phyloP scores from a whole-genome alignment of 2,888 invertebrate species.

The Hypomecis punctinalis region DNA sequence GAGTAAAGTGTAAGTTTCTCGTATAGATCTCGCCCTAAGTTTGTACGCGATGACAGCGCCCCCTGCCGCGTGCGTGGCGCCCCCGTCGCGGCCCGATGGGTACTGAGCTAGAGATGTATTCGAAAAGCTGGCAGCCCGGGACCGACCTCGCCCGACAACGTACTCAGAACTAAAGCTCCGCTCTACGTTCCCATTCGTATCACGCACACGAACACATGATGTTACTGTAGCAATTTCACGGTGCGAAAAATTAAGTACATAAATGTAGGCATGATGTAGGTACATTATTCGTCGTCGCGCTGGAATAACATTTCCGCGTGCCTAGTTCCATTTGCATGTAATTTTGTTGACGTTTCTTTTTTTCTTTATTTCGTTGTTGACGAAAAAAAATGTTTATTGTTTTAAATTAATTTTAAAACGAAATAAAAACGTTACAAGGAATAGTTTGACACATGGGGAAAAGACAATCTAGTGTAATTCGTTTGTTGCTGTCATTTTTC shows the following conservation, averaged over 20 bases:
- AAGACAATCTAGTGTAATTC: too few relatives aligned
- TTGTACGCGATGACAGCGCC: slow-evolving; percentile 43
- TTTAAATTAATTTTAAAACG: too few relatives aligned
- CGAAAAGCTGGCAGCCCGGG: slow-evolving; percentile 48
- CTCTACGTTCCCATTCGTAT: slow-evolving; percentile 2
- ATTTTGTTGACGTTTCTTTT: too few relatives aligned
- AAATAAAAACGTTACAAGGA: too few relatives aligned
- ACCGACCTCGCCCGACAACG: slow-evolving; percentile 50
- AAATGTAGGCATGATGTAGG: neutral
- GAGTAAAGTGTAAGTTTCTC: slow-evolving; percentile 27
- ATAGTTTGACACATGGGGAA: too few relatives aligned
- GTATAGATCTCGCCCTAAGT: slow-evolving; percentile 40
- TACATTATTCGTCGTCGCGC: too few relatives aligned
- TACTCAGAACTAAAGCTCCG: slow-evolving; percentile 27
- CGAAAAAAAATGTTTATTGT: too few relatives aligned
- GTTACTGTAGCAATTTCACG: slow-evolving; percentile 2
- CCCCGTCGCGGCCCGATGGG: slow-evolving; percentile 13
- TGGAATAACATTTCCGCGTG: too few relatives aligned
- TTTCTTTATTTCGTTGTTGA: too few relatives aligned
- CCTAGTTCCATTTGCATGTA: too few relatives aligned
- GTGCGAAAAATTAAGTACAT: neutral
- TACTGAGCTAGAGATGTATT: slow-evolving; percentile 31
- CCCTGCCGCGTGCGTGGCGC: slow-evolving; percentile 19
- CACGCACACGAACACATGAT: slow-evolving; percentile 15
- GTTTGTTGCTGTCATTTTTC: too few relatives aligned